Evolutionary conservation across 2,113 vertebrate genomes (phyloP).

Genomic region (Echinops telfairi): DNA sequence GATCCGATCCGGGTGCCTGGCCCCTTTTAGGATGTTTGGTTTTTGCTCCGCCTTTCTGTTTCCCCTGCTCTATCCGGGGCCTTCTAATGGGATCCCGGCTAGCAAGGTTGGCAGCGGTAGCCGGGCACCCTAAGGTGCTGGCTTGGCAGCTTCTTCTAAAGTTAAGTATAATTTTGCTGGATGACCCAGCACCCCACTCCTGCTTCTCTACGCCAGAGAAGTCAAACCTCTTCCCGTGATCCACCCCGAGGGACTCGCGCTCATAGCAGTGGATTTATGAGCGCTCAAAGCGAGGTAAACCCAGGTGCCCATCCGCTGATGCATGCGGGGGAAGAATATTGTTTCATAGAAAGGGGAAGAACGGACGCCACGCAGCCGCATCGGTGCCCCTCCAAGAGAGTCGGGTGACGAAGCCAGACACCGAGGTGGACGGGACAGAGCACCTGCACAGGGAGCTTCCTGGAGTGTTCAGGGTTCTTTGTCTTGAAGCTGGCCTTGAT

Average conservation of each 20-base stretch:
- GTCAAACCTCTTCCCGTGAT: conserved; percentile 22
- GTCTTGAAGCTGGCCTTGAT: neutral
- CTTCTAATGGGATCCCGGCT: no score
- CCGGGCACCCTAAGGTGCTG: no score
- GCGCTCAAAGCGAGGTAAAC: neutral
- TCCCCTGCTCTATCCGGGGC: no score
- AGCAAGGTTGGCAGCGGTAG: no score
- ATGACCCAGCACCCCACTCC: conserved; percentile 23
- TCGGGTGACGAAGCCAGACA: conserved; percentile 31
- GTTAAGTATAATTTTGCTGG: neutral
- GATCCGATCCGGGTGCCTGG: no score
- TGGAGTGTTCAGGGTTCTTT: neutral
- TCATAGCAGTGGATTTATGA: conserved; percentile 33
- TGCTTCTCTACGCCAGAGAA: conserved; percentile 23
- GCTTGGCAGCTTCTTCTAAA: neutral
- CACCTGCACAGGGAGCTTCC: neutral
- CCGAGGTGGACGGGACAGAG: neutral
- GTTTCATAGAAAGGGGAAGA: neutral
- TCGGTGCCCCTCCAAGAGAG: neutral
- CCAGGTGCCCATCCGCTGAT: neutral
- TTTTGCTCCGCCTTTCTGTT: no score
- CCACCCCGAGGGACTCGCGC: conserved; percentile 4
- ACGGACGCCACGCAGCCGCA: neutral
- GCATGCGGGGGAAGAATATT: neutral
- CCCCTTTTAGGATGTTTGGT: no score